Percentiles rank a stretch among this genome's conserved stretches.
Conservation (phyloP, 2,888 invertebrate species). For the Scaptomyza cyrtandrae region DNA sequence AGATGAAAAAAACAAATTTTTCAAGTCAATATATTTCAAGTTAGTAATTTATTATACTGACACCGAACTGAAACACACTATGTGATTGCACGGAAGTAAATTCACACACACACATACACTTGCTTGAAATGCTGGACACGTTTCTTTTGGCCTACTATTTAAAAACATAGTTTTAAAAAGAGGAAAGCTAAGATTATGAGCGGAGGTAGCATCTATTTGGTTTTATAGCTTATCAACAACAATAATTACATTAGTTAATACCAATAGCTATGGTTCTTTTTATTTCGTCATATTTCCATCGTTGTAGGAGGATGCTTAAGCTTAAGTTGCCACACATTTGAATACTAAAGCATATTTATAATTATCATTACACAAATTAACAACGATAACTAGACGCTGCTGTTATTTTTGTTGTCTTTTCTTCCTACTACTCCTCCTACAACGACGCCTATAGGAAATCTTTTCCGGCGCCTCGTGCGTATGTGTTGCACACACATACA, state of each 20-base stretch:
- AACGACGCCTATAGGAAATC: conserved; percentile 43
- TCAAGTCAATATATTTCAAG: conserved; percentile 22
- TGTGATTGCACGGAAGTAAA: conserved; percentile 26
- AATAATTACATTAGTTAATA: conserved; percentile 8
- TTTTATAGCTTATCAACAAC: conserved; percentile 5
- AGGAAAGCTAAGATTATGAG: neutral
- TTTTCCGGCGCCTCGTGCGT: conserved; percentile 52
- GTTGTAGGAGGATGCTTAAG: neutral
- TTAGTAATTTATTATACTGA: conserved; percentile 49
- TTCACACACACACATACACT: neutral
- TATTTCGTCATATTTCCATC: neutral
- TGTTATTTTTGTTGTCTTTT: conserved; percentile 29
- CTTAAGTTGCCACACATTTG: neutral
- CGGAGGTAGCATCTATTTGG: conserved; percentile 1
- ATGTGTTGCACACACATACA: conserved; percentile 22
- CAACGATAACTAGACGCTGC: conserved; percentile 13
- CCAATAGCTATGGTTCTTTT: neutral
- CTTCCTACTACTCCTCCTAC: conserved; percentile 5
- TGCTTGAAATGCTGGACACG: conserved; percentile 15
- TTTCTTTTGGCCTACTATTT: conserved; percentile 41
- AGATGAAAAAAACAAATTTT: conserved; percentile 32
- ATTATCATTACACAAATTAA: neutral
- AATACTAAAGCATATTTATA: neutral
- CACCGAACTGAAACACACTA: conserved; percentile 49
- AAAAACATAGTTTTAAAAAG: neutral